These are phyloP conservation scores for Lepus timidus DNA, from an alignment of 2,113 vertebrate species.

Conservation along the genomic window DNA sequence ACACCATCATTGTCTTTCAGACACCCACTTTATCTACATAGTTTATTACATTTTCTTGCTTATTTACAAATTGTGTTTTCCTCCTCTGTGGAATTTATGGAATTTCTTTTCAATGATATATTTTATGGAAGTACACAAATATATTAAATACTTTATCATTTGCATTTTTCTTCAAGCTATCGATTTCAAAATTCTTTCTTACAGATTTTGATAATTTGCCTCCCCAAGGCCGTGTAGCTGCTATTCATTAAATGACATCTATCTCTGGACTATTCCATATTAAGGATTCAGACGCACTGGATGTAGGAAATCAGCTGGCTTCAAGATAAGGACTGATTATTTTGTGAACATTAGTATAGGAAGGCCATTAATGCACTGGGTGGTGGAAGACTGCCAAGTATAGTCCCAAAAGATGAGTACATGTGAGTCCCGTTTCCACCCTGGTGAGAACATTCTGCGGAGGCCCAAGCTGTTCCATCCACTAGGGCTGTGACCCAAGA, in stretches of 20 bases:
- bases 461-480: background rate
- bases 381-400: background rate
- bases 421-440: background rate
- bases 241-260: constrained; percentile 16
- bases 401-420: background rate
- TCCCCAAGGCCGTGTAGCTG: background rate
- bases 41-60: background rate
- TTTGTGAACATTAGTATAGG: constrained; percentile 15
- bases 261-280: constrained; percentile 21
- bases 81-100: background rate
- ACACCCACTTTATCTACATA: background rate
- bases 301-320: constrained; percentile 34
- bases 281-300: constrained; percentile 51
- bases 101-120: constrained; percentile 42
- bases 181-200: constrained; percentile 26
- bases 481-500: background rate
- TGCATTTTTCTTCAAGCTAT: constrained; percentile 13
- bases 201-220: background rate
- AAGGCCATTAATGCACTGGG: background rate
- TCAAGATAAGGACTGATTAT: background rate
- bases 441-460: background rate
- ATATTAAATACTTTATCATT: background rate
- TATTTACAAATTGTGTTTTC: background rate
- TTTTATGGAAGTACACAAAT: background rate
- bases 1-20: constrained; percentile 16